Evolutionary conservation across 2,888 invertebrate species (phyloP).

Genomic region (Seira ritae): DNA sequence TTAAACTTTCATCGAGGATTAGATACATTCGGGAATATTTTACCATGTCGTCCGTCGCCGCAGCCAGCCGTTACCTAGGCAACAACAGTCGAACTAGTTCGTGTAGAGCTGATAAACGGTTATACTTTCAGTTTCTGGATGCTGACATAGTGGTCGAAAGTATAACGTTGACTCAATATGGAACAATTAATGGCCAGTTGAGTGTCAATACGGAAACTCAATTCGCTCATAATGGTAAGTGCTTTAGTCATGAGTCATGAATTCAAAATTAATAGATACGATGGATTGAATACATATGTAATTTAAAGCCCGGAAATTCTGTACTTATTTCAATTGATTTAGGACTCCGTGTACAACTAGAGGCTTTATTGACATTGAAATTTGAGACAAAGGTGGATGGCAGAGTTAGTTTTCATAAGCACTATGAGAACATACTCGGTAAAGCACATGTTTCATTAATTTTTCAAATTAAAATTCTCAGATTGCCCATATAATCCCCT

Average conservation of each 20-base stretch:
- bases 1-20: too few species aligned
- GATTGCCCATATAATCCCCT: background rate
- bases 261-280: too few species aligned
- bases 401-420: slow-evolving; percentile 51
- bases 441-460: background rate
- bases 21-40: too few species aligned
- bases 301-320: too few species aligned
- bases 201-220: slow-evolving; percentile 30
- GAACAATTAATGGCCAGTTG: slow-evolving; percentile 50
- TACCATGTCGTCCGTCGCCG: slow-evolving; percentile 56
- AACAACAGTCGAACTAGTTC: slow-evolving; percentile 6
- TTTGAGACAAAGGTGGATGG: slow-evolving; percentile 52
- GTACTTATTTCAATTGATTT: too few species aligned
- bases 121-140: slow-evolving; percentile 34
- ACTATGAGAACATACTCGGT: slow-evolving; percentile 46
- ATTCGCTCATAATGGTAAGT: slow-evolving; percentile 44
- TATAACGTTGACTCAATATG: slow-evolving; percentile 38
- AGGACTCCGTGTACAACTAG: slow-evolving; percentile 49
- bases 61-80: slow-evolving; percentile 34
- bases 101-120: slow-evolving; percentile 32
- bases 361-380: slow-evolving; percentile 37
- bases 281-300: too few species aligned
- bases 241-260: too few species aligned
- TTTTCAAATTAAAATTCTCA: background rate
- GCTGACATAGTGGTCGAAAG: slow-evolving; percentile 51